These are phyloP conservation scores for Colius striatus DNA, from an alignment of 2,113 vertebrate genomes.

Conservation along the genomic window DNA sequence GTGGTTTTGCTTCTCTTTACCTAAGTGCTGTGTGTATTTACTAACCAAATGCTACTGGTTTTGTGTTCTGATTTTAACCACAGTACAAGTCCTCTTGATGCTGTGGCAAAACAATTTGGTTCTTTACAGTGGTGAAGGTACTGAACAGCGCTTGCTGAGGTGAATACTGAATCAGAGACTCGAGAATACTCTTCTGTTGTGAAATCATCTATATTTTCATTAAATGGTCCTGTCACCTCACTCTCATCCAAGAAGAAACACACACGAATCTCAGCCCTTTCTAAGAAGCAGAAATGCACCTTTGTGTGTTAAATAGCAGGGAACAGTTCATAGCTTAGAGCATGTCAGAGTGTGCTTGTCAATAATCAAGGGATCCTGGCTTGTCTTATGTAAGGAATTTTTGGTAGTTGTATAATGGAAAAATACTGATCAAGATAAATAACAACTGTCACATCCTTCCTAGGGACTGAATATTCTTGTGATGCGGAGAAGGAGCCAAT, in stretches of 20 bases:
- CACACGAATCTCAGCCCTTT: background rate
- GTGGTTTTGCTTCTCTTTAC: constrained; percentile 20
- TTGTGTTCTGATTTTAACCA: background rate
- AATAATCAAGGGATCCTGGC: rapidly evolving
- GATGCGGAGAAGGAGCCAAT: background rate
- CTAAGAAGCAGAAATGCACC: background rate
- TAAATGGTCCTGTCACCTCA: too few relatives aligned
- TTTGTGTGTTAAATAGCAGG: background rate
- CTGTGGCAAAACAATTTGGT: background rate
- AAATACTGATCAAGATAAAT: background rate
- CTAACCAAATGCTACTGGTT: background rate
- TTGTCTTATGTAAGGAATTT: background rate
- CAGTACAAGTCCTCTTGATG: background rate
- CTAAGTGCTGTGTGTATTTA: background rate
- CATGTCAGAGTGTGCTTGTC: background rate
- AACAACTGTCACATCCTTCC: rapidly evolving
- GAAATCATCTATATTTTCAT: background rate
- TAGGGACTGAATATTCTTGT: background rate
- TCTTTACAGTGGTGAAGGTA: background rate
- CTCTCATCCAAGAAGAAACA: background rate
- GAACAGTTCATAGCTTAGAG: background rate
- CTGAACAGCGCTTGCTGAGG: background rate
- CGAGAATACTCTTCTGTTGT: background rate
- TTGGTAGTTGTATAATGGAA: background rate
- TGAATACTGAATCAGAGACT: background rate